Conservation (phyloP, 2,113 vertebrate species). For the Nyctereutes procyonoides region DNA sequence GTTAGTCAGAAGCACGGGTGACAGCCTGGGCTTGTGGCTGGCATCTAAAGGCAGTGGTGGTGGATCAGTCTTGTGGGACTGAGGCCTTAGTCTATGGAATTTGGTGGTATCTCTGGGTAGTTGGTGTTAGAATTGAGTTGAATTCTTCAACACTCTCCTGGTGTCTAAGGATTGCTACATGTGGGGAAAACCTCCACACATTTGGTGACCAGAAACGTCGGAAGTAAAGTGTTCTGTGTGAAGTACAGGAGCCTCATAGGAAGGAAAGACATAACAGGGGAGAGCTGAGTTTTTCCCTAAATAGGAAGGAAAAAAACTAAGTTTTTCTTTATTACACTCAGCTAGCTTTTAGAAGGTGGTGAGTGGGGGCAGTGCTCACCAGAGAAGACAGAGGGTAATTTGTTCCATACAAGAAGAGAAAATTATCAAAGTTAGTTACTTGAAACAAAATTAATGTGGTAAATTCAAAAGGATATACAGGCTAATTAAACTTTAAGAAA, state of each 20-base stretch:
- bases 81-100: neutral
- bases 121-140: neutral
- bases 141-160: neutral
- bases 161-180: neutral
- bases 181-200: neutral
- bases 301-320: neutral
- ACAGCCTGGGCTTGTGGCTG: neutral
- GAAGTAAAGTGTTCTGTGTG: neutral
- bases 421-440: neutral
- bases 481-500: neutral
- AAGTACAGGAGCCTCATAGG: neutral
- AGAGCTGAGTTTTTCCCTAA: neutral
- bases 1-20: neutral
- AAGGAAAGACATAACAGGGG: neutral
- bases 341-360: neutral
- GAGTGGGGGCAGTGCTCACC: neutral
- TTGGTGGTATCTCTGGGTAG: neutral
- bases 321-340: neutral
- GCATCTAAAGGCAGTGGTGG: neutral
- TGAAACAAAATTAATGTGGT: neutral
- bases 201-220: neutral
- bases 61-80: no score
- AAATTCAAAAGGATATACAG: neutral
- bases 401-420: neutral
- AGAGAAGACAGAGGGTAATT: neutral